phyloP scores from a whole-genome alignment of 2,888 invertebrate species.

The Trypoxylon attenuatum region DNA sequence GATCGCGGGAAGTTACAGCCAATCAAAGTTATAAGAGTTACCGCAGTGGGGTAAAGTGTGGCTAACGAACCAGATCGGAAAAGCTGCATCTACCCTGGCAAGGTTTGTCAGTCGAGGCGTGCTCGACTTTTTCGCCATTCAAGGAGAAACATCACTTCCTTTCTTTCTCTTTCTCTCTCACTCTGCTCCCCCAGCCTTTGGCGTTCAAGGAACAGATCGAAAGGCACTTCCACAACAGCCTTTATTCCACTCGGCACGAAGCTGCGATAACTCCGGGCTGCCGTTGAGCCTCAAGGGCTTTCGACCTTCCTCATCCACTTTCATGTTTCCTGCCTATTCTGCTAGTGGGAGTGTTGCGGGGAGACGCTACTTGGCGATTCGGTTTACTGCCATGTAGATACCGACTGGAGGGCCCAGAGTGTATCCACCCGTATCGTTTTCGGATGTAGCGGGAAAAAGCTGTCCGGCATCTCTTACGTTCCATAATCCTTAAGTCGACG shows the following conservation, averaged over 20 bases:
- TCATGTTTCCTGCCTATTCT: conserved; percentile 24
- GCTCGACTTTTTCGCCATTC: neutral
- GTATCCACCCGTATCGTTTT: no score
- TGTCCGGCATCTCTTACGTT: no score
- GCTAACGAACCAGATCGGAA: neutral
- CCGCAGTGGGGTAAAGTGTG: neutral
- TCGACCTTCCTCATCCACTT: conserved; percentile 45
- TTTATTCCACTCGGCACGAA: conserved; percentile 47
- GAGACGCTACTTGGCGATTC: conserved; percentile 23
- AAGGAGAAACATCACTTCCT: conserved; percentile 15
- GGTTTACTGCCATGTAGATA: conserved; percentile 16
- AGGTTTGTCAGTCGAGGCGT: conserved; percentile 9
- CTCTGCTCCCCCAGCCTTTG: conserved; percentile 43
- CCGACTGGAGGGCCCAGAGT: no score
- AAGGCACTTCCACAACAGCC: conserved; percentile 32
- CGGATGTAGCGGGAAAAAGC: no score
- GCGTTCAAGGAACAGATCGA: conserved; percentile 43
- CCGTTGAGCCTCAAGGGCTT: conserved; percentile 32
- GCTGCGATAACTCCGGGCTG: conserved; percentile 39
- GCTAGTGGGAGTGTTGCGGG: conserved; percentile 35
- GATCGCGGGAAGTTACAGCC: neutral
- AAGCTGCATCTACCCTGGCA: neutral
- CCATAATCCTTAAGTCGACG: no score
- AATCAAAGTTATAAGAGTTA: neutral
- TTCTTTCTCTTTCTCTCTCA: no score